These are phyloP conservation scores for Apeira syringaria DNA, from an alignment of 2,888 invertebrate species.

Conservation along the genomic window DNA sequence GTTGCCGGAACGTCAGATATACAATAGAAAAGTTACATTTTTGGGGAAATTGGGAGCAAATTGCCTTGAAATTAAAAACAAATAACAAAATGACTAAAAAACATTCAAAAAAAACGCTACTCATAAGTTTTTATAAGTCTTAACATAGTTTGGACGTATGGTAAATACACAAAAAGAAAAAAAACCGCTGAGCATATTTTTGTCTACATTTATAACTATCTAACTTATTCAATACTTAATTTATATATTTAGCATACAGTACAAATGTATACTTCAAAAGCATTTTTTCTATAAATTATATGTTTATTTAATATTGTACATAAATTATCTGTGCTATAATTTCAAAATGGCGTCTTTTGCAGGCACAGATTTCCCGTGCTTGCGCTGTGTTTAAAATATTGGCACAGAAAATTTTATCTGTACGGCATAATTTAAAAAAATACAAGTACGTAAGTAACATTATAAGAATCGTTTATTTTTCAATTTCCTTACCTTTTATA, in stretches of 20 bases:
- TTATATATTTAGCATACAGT: constrained; percentile 58
- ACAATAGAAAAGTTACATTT: no score
- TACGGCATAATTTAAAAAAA: constrained; percentile 33
- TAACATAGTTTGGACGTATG: constrained; percentile 42
- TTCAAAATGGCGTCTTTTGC: constrained; percentile 19
- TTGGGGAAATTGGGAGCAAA: constrained; percentile 5
- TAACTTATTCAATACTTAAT: constrained; percentile 61
- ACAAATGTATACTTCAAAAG: constrained; percentile 72
- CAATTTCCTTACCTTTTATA: constrained; percentile 39
- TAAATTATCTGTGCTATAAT: constrained; percentile 28
- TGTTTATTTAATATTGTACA: constrained; percentile 47
- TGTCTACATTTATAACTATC: constrained; percentile 73
- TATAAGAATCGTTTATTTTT: constrained; percentile 40
- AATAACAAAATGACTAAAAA: neutral
- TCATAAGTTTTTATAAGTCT: constrained; percentile 12
- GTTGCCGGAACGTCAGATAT: no score
- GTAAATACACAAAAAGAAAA: constrained; percentile 33
- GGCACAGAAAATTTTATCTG: constrained; percentile 28
- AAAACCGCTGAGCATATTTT: constrained; percentile 65
- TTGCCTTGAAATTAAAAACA: constrained; percentile 4
- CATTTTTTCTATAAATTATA: constrained; percentile 65
- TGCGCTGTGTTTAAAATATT: constrained; percentile 17
- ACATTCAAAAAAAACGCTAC: constrained; percentile 1
- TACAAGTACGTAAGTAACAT: constrained; percentile 44
- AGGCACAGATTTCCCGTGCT: no score